Evolutionary conservation across 2,888 invertebrate species (phyloP), one percentile per base, ranked within the genome.

Genomic region (Lissonota sp.): DNA sequence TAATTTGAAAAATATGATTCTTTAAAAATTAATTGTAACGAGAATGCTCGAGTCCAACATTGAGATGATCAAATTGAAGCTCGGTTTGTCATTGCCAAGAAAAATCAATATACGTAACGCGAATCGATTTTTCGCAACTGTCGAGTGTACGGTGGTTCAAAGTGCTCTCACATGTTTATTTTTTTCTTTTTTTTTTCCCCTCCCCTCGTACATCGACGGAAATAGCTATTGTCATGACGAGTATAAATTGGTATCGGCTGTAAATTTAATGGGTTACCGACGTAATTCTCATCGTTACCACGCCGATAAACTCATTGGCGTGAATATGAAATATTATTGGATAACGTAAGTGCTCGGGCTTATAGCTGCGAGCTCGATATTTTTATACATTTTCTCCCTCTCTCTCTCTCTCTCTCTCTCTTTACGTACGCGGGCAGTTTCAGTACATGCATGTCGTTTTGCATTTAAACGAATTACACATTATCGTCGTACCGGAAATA

Each of bases 41-140:
- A 26, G 1, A 26, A 26, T 26, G 26, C 1, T 3, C 26, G 3
- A 1, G 26, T 26, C 26, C 26, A 26, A 26, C 26, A 26, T 26
- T 26, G 26, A 26, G 26, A 26, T 44, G 5, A 42, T 37, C 6
- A 6, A 7, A 14, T 6, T 6, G n/a, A 53, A 16, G 53, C 16
- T 4, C 1, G 16, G 16, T 12, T 14, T 14, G 5, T 16, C 6
- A 3, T 5, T 53, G 14, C n/a, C 4, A 6, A 14, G 53, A 57
- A 57, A 57, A 69, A 26, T 5, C 0, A 12, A 69, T 57, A 57
- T 57, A 57, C 44, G 40, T 40, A 26, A 51, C 26, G 26, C 8
- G n/a, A 57, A 57, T 69, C 69, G 69, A 57, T 69, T 4, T 37
- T n/a, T 14, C 44, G 44, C 44, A 53, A 67, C 16, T 67, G 12